Conservation (phyloP, 2,113 vertebrate species). For the Phainopepla nitens region DNA sequence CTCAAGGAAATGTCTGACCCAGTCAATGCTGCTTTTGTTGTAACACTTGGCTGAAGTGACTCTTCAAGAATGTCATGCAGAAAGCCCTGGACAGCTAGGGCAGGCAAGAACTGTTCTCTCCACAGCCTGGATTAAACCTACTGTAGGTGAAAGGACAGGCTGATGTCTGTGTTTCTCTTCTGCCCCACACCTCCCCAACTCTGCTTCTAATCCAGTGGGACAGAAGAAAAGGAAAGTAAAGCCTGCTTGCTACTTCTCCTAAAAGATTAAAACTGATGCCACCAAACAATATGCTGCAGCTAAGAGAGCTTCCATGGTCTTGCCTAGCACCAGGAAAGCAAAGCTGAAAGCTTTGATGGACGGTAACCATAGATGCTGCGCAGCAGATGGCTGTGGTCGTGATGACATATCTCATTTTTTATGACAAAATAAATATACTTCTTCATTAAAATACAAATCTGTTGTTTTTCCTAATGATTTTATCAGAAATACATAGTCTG, state of each 20-base stretch:
- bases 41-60: neutral
- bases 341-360: neutral
- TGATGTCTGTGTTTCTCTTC: neutral
- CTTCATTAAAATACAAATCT: neutral
- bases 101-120: neutral
- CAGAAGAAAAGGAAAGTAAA: neutral
- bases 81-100: neutral
- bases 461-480: neutral
- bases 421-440: neutral
- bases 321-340: neutral
- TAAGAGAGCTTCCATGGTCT: neutral
- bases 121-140: neutral
- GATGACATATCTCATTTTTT: neutral
- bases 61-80: neutral
- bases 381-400: neutral
- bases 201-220: neutral
- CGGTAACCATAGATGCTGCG: neutral
- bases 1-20: neutral
- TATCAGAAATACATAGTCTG: neutral
- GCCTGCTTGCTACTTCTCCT: neutral
- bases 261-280: neutral
- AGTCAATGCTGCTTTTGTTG: neutral
- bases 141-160: neutral
- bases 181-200: accelerated
- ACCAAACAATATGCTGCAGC: neutral